These are phyloP conservation scores for Parus major DNA, from an alignment of 2,113 vertebrate genomes.

Conservation along the genomic window DNA sequence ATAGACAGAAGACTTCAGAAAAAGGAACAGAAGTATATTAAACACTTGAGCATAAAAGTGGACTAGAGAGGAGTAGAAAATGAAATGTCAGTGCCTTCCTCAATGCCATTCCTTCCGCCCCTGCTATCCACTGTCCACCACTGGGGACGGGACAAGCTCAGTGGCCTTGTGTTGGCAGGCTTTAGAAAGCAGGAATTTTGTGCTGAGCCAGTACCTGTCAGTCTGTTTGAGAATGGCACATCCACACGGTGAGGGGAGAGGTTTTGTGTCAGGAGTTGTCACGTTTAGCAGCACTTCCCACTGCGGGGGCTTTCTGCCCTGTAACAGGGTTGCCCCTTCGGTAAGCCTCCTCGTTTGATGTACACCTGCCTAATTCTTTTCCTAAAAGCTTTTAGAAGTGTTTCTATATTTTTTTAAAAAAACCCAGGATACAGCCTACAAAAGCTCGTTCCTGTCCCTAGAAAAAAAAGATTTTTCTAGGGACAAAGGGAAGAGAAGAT, in stretches of 20 bases:
- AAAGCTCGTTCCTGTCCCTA: neutral
- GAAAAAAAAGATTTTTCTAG: neutral
- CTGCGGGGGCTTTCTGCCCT: neutral
- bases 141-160: neutral
- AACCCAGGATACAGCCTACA: too few species aligned
- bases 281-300: neutral
- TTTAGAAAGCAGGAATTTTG: neutral
- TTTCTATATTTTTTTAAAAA: neutral
- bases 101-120: neutral
- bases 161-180: too few species aligned
- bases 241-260: neutral
- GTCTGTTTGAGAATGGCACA: neutral
- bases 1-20: neutral
- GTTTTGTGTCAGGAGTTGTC: neutral
- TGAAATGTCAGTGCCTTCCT: fast-evolving
- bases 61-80: neutral
- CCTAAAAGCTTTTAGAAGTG: neutral
- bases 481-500: neutral
- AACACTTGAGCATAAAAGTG: neutral
- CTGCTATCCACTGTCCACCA: too few species aligned
- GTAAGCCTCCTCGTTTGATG: neutral
- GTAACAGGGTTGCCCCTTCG: too few species aligned
- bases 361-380: neutral
- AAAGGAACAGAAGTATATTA: neutral
- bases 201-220: neutral